Evolutionary conservation across 2,797 vertebrate species (phyloP).

Genomic region (Carcharodon carcharias): DNA sequence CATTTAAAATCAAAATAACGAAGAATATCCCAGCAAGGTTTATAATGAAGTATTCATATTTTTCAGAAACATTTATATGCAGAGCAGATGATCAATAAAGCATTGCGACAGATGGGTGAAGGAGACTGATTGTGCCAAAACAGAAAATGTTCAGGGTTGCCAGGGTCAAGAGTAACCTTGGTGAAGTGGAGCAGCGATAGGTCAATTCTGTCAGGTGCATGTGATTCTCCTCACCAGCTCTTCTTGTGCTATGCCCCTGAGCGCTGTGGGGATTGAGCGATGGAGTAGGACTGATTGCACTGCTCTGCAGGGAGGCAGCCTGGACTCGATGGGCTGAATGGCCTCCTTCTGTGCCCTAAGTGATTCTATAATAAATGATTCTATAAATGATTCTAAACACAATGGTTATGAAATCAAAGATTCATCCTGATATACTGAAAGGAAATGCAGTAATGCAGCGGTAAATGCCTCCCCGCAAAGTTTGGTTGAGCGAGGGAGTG

Average conservation of each 20-base stretch:
- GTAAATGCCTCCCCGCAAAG: background rate
- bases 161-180: background rate
- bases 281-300: no score
- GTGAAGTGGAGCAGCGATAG: background rate
- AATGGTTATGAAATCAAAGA: background rate
- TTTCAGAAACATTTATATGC: background rate
- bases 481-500: background rate
- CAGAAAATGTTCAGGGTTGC: background rate
- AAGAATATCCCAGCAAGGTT: background rate
- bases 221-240: background rate
- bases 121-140: no score
- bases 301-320: no score
- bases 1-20: background rate
- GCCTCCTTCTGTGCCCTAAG: no score
- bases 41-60: background rate
- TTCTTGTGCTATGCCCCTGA: no score
- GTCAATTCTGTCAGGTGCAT: background rate
- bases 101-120: background rate
- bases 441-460: background rate
- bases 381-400: no score
- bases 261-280: no score
- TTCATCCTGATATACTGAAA: background rate
- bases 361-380: no score
- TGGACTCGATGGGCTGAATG: no score
- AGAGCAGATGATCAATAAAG: background rate